Percentiles rank a stretch among this genome's conserved stretches.
Evolutionary conservation across 2,113 vertebrate genomes (phyloP).

Genomic region (Gymnorhina tibicen): DNA sequence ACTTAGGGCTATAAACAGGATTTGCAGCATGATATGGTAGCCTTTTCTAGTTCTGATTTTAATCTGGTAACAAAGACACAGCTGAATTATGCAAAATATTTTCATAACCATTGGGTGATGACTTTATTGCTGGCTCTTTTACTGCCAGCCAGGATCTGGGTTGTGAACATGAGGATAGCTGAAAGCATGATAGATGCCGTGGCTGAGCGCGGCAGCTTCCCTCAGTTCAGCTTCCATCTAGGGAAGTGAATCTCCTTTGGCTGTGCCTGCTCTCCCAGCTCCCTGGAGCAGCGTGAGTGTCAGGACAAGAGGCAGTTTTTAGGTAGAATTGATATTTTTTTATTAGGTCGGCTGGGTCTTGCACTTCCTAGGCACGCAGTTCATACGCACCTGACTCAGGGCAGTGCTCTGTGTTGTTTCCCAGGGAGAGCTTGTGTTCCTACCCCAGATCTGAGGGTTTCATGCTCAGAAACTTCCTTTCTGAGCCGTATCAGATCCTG

Average conservation of each 20-base stretch:
- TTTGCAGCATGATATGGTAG: neutral
- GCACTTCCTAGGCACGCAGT: fast-evolving
- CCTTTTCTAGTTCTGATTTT: neutral
- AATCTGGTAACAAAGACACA: neutral
- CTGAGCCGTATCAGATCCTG: neutral
- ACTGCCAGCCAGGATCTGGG: neutral
- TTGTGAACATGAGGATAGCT: neutral
- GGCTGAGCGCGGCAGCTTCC: neutral
- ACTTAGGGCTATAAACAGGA: neutral
- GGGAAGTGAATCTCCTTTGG: neutral
- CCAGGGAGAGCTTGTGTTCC: neutral
- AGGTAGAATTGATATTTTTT: neutral
- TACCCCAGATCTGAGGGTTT: neutral
- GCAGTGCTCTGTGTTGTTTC: neutral
- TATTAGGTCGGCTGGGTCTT: neutral
- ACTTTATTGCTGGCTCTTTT: neutral
- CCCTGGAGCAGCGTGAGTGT: neutral
- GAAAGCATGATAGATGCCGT: neutral
- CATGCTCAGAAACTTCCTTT: neutral
- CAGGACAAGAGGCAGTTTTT: neutral
- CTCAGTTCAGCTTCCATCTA: neutral
- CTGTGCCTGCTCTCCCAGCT: neutral
- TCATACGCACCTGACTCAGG: neutral
- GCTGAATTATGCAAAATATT: neutral
- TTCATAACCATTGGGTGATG: neutral